These are phyloP conservation scores for Rutpela maculata DNA, from an alignment of 2,888 invertebrate species.

Conservation along the genomic window DNA sequence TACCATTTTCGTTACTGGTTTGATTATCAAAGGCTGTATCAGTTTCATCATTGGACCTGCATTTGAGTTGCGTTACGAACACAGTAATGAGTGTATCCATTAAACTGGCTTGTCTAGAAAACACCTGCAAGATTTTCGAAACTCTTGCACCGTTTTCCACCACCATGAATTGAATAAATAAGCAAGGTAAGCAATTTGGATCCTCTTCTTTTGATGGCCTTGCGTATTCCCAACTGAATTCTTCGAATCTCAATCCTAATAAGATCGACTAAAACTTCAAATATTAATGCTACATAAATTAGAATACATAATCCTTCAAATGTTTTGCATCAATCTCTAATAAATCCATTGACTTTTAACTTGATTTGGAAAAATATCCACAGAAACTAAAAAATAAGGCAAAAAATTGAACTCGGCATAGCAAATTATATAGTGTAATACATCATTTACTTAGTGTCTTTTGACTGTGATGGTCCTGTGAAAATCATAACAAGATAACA, in stretches of 20 bases:
- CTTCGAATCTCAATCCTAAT: constrained; percentile 90
- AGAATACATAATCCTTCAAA: too few species aligned
- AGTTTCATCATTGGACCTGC: constrained; percentile 72
- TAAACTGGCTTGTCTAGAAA: constrained; percentile 82
- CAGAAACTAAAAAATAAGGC: too few species aligned
- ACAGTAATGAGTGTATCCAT: constrained; percentile 91
- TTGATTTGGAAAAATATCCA: too few species aligned
- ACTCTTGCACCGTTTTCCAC: constrained; percentile 86
- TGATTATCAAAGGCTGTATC: constrained; percentile 70
- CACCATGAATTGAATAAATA: constrained; percentile 93
- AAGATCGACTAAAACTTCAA: constrained; percentile 82
- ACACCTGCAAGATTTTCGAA: constrained; percentile 86
- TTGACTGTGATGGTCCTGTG: too few species aligned
- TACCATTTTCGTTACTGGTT: constrained; percentile 66
- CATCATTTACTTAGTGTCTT: too few species aligned
- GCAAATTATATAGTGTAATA: too few species aligned
- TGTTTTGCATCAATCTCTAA: too few species aligned
- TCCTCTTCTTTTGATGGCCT: constrained; percentile 90
- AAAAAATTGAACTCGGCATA: too few species aligned
- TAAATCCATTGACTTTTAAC: too few species aligned
- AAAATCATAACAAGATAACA: too few species aligned
- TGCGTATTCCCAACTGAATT: constrained; percentile 95
- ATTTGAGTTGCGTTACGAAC: constrained; percentile 86
- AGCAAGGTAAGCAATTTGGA: constrained; percentile 90
- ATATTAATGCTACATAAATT: too few species aligned